Percentiles rank a stretch among this genome's conserved stretches.
Conservation (phyloP, 2,888 invertebrate species). For the Scaptomyza tumidula region DNA sequence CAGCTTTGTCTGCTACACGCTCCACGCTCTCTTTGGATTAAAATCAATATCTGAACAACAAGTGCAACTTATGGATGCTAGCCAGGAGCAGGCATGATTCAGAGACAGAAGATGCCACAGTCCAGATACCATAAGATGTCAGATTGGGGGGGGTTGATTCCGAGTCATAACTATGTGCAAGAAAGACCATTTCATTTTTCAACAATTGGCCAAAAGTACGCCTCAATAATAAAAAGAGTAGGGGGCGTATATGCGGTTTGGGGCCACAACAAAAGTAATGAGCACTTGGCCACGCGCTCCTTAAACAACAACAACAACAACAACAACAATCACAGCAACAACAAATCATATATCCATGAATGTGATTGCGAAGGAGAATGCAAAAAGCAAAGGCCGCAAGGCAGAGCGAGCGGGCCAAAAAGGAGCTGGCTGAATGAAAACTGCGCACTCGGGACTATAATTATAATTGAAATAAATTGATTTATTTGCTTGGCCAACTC, state of each 20-base stretch:
- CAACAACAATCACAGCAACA: slow-evolving; percentile 7
- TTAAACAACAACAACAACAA: slow-evolving; percentile 25
- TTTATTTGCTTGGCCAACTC: slow-evolving; percentile 78
- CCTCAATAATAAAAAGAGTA: slow-evolving; percentile 59
- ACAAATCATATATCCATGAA: slow-evolving; percentile 27
- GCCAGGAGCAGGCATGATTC: slow-evolving; percentile 60
- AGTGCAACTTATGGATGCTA: slow-evolving; percentile 45
- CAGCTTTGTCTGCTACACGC: slow-evolving; percentile 1
- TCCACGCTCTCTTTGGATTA: slow-evolving; percentile 51
- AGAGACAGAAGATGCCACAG: slow-evolving; percentile 24
- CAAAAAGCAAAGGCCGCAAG: slow-evolving; percentile 36
- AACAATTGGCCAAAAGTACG: slow-evolving; percentile 76
- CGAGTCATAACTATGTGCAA: slow-evolving; percentile 72
- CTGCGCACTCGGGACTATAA: slow-evolving; percentile 74
- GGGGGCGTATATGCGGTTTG: slow-evolving; percentile 53
- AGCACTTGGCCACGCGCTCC: slow-evolving; percentile 78
- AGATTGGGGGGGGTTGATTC: slow-evolving; percentile 25
- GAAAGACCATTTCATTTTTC: slow-evolving; percentile 78
- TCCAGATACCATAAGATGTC: slow-evolving; percentile 29
- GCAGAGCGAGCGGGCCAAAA: slow-evolving; percentile 19
- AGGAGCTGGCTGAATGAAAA: slow-evolving; percentile 22
- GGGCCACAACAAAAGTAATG: slow-evolving; percentile 70
- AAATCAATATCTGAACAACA: slow-evolving; percentile 59
- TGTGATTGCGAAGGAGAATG: slow-evolving; percentile 25
- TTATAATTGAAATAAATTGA: slow-evolving; percentile 84